Base-by-base conservation (phyloP, 2,888 invertebrate genomes). In the Deladenus siricidicola region DNA sequence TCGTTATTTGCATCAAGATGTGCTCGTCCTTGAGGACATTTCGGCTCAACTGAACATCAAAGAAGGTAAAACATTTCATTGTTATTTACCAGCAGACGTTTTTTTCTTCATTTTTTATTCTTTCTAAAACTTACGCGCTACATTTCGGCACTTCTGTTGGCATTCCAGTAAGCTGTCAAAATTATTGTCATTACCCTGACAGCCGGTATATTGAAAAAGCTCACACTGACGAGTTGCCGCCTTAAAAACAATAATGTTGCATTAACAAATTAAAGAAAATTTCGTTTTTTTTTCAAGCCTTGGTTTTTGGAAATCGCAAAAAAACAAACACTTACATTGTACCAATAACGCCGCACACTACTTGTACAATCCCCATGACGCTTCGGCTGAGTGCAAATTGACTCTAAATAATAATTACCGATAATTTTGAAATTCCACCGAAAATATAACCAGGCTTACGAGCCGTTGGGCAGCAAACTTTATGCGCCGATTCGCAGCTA, bases 391-490 rank as follows among this genome's bases (percentile, higher is more conserved):
- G 75, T 72, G 62, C 75, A 75, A 24, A 75, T 68, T 2, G 72
- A 67, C 62, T 75, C 72, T 72, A 57, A 49, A 59, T 30, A 24
- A 49, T 8, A 6, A 43, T 24, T n/a, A n/a, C n/a, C n/a, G n/a
- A n/a, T n/a, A n/a, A 34, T 34, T 10, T 34, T 34, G 14, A 34
- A 34, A 10, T 34, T 34, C 39, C 14, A 34, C 14, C 6, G 14
- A 24, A 2, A 4, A 19, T 6, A 6, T 1, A 49, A 23, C 4
- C 4, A 10, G 53, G 56, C 65, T 63, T 51, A 73, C 73, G 75
- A n/a, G 71, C 68, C 42, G 73, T 74, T 1, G 75, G 76, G 51
- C 76, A 76, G 66, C 76, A 76, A 14, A 76, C 76, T 63, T 69
- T 73, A 54, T 78, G 74, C 6, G 63, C 64, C 47, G 67, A 62